Evolutionary conservation across 2,797 vertebrate genomes (phyloP).

Genomic region (Phalanger gymnotis): DNA sequence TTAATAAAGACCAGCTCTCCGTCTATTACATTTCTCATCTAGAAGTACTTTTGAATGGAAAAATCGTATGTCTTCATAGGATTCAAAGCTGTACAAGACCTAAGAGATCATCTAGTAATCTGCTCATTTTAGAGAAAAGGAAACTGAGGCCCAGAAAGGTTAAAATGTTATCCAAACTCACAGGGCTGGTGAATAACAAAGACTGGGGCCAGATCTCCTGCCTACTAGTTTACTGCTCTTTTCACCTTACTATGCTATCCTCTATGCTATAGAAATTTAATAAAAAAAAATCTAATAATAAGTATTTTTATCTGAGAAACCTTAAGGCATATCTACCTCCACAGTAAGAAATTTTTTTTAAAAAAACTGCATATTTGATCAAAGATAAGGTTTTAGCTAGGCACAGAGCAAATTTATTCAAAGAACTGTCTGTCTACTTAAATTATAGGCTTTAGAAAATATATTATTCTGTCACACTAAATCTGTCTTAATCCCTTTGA

Average conservation of each 20-base stretch:
- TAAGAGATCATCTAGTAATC: background rate
- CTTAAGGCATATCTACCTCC: slow-evolving; percentile 3
- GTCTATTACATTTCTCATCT: background rate
- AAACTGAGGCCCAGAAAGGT: background rate
- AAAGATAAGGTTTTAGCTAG: slow-evolving; percentile 63
- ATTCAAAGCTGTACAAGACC: background rate
- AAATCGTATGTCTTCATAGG: background rate
- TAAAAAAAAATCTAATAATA: background rate
- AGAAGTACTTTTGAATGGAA: background rate
- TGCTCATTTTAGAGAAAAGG: background rate
- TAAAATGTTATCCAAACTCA: background rate
- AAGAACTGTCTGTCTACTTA: slow-evolving; percentile 66
- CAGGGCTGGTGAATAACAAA: background rate
- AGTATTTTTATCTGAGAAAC: slow-evolving; percentile 43
- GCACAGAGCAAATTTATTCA: slow-evolving; percentile 55
- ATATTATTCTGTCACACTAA: slow-evolving; percentile 76
- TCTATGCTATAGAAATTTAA: background rate
- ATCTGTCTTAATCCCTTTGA: slow-evolving; percentile 62
- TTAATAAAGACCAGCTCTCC: background rate
- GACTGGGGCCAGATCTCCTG: background rate
- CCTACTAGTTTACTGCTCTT: background rate
- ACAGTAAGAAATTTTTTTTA: slow-evolving; percentile 30
- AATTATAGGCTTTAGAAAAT: slow-evolving; percentile 76
- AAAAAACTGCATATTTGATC: slow-evolving; percentile 24
- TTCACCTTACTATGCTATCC: background rate